phyloP scores from a whole-genome alignment of 1,140 invertebrate species.

The Temnothorax longispinosus region DNA sequence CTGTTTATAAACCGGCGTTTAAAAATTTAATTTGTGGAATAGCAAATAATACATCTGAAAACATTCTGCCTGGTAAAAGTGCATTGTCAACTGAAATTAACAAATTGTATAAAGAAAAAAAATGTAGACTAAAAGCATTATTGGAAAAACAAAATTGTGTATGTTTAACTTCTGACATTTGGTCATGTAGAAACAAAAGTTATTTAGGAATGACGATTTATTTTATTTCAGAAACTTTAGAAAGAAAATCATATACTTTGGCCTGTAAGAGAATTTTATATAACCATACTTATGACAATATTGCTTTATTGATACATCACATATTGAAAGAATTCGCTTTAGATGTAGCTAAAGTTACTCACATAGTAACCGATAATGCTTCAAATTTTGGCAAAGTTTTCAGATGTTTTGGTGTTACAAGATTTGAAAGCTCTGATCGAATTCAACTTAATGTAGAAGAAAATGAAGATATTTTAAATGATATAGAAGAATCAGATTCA shows the following conservation, averaged over 20 bases:
- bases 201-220: background rate
- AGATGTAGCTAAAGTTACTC: constrained; percentile 19
- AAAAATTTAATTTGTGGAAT: constrained; percentile 19
- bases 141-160: constrained; percentile 1
- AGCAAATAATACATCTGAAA: background rate
- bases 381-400: constrained; percentile 22
- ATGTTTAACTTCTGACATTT: constrained; percentile 26
- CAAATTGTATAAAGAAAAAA: background rate
- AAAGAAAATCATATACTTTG: background rate
- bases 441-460: background rate
- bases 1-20: background rate
- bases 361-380: constrained; percentile 9
- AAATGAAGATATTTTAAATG: background rate
- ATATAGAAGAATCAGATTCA: background rate
- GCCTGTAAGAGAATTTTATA: background rate
- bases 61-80: background rate
- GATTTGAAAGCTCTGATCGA: background rate
- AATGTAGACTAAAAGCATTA: background rate
- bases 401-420: background rate
- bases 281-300: constrained; percentile 18
- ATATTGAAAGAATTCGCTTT: background rate
- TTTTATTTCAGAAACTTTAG: background rate
- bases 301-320: background rate
- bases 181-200: constrained; percentile 8
- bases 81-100: background rate